Percentiles rank a stretch among this genome's conserved stretches.
Evolutionary conservation across 2,797 vertebrate genomes (phyloP).

Genomic region (Enteromius afrohamiltoni): DNA sequence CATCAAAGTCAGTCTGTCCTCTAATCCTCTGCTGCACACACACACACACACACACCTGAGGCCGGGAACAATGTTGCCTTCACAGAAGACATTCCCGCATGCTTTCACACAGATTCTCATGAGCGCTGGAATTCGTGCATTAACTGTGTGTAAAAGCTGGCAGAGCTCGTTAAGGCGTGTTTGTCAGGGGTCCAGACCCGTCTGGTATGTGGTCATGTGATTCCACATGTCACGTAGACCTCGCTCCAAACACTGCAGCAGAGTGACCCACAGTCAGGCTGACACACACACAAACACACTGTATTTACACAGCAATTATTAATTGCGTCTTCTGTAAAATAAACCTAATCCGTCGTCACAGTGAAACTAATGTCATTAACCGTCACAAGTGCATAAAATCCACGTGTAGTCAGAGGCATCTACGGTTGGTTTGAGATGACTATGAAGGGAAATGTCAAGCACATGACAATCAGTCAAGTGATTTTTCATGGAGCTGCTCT

Average conservation of each 20-base stretch:
- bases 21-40: neutral
- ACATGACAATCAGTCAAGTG: neutral
- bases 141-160: conserved; percentile 50
- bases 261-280: neutral
- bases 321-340: neutral
- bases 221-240: neutral
- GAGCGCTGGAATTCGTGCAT: neutral
- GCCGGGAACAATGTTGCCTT: conserved; percentile 64
- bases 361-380: neutral
- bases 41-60: conserved; percentile 65
- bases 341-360: too few relatives aligned
- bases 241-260: neutral
- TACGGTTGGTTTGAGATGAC: neutral
- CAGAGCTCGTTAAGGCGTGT: conserved; percentile 39
- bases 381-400: neutral
- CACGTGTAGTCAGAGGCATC: neutral
- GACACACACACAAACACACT: neutral
- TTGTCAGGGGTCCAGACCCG: neutral
- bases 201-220: conserved; percentile 53
- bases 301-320: neutral
- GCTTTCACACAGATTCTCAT: neutral
- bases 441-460: neutral
- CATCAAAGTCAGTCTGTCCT: conserved; percentile 19
- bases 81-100: conserved; percentile 55
- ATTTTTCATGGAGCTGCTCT: neutral